Evolutionary conservation across 2,888 invertebrate genomes (phyloP), one percentile per base, ranked within the genome.

Genomic region (Pyrrhosoma nymphula): DNA sequence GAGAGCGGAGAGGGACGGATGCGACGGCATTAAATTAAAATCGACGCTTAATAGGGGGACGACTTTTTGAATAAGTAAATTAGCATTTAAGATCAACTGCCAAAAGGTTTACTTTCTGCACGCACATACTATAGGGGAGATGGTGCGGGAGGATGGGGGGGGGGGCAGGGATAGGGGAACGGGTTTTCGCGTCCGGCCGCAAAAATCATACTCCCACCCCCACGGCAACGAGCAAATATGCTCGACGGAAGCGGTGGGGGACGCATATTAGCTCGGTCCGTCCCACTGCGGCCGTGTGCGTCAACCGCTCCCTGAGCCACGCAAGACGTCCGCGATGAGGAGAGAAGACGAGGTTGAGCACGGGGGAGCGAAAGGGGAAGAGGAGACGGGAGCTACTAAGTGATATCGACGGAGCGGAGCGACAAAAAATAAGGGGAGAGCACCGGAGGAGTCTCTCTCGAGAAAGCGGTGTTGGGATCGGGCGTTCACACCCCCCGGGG

Each of bases 51-150:
- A 35, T 30, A 60, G 60, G 35, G 35, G 82, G 26, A 82, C 82
- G 30, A 82, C 82, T 35, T 35, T 35, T 82, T 82, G 82, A 82
- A 82, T 82, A 82, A 35, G 35, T 35, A 82, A 82, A 82, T 82
- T 82, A 82, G 82, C 82, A 82, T 82, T 82, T 82, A 82, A 30
- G 82, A 82, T 82, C 82, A 35, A 82, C 82, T 35, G 82, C 82
- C 30, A 82, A 82, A 69, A 35, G 14, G 30, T 82, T 82, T 82
- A 82, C 82, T 82, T 82, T 82, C 82, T 35, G 82, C 35, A 18
- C 10, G 14, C 35, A 26, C 20, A 75, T 8, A 47, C 47, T 47
- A 8, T 47, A n/a, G n/a, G n/a, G n/a, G n/a, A n/a, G n/a, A n/a
- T n/a, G n/a, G n/a, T 0, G 75, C 6, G n/a, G 10, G 30, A 8